Percentiles rank a stretch among this genome's conserved stretches.
These are phyloP conservation scores for Hydriomena furcata DNA, from an alignment of 2,888 invertebrate species.

Conservation along the genomic window DNA sequence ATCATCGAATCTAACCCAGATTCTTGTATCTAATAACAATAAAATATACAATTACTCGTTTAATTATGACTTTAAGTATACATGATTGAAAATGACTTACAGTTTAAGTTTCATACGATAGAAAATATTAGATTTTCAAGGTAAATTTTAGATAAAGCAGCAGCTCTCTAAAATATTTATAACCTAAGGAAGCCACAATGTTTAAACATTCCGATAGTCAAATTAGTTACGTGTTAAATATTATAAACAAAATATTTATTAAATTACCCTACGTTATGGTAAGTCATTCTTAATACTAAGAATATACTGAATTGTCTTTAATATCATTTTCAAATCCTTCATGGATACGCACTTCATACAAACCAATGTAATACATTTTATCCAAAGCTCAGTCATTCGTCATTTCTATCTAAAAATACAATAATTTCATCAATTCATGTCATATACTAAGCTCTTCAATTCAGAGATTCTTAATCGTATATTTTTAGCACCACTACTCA, in stretches of 20 bases:
- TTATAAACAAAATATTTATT: constrained; percentile 40
- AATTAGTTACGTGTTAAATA: constrained; percentile 65
- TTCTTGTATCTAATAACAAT: constrained; percentile 72
- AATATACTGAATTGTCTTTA: constrained; percentile 21
- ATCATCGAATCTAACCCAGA: constrained; percentile 69
- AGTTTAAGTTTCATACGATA: constrained; percentile 9
- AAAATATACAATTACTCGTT: constrained; percentile 68
- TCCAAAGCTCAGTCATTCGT: constrained; percentile 30
- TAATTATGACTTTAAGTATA: constrained; percentile 48
- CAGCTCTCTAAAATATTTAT: constrained; percentile 24
- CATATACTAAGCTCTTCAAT: constrained; percentile 30
- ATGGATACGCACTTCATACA: constrained; percentile 21
- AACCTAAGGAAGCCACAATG: constrained; percentile 57
- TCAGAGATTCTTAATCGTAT: constrained; percentile 31
- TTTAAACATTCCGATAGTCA: constrained; percentile 54
- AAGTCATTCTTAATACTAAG: constrained; percentile 26
- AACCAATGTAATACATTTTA: constrained; percentile 21
- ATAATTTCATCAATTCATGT: constrained; percentile 18
- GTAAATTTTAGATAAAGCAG: too few species aligned
- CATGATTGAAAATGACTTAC: constrained; percentile 47
- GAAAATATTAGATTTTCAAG: constrained; percentile 11
- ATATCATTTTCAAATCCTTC: constrained; percentile 21
- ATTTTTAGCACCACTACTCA: constrained; percentile 52
- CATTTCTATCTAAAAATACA: constrained; percentile 19
- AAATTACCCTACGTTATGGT: constrained; percentile 34